Percentiles rank a stretch among this genome's conserved stretches.
phyloP scores from a whole-genome alignment of 2,797 vertebrate species.

The Zenarchopterus dispar region DNA sequence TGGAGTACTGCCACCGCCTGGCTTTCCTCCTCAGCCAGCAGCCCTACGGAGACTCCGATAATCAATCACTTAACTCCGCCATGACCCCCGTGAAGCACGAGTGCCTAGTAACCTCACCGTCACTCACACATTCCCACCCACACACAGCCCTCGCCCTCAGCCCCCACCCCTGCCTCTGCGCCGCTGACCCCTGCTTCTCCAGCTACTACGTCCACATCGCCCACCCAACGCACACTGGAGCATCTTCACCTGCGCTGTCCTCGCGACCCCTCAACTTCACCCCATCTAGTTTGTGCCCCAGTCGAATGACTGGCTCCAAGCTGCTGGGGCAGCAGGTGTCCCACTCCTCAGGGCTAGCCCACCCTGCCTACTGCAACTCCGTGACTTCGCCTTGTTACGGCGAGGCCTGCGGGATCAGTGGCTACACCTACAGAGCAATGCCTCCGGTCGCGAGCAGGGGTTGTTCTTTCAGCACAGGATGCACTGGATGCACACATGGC shows the following conservation, averaged over 20 bases:
- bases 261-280: conserved; percentile 83
- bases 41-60: conserved; percentile 86
- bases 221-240: conserved; percentile 78
- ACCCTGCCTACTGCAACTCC: conserved; percentile 89
- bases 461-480: conserved; percentile 84
- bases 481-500: conserved; percentile 87
- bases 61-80: conserved; percentile 74
- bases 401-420: conserved; percentile 84
- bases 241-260: conserved; percentile 77
- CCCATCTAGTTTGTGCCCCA: conserved; percentile 79
- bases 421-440: conserved; percentile 88
- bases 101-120: conserved; percentile 87
- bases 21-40: conserved; percentile 93
- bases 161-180: conserved; percentile 83
- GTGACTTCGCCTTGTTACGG: conserved; percentile 86
- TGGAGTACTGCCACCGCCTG: conserved; percentile 90
- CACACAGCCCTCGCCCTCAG: conserved; percentile 79
- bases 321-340: conserved; percentile 82
- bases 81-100: conserved; percentile 89
- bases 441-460: conserved; percentile 86
- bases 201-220: conserved; percentile 85
- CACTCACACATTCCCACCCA: conserved; percentile 81
- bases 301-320: conserved; percentile 72
- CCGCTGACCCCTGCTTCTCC: conserved; percentile 83
- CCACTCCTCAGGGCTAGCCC: conserved; percentile 84